Percentiles rank a stretch among this genome's conserved stretches.
These are phyloP conservation scores for Drosophila trapezifrons DNA, from an alignment of 1,140 invertebrate species.

Conservation along the genomic window DNA sequence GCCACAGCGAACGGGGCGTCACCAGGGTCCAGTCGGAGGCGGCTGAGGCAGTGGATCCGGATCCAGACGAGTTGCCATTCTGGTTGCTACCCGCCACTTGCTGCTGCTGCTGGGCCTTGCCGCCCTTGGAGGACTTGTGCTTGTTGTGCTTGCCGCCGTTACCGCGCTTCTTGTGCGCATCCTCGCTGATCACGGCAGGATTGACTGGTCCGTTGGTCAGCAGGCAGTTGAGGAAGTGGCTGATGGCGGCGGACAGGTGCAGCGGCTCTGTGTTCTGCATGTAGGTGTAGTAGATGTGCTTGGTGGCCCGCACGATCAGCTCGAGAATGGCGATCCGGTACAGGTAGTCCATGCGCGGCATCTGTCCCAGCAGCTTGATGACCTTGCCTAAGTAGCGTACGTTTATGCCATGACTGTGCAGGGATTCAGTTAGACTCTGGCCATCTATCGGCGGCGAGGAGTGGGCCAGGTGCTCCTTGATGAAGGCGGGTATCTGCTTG, in stretches of 20 bases:
- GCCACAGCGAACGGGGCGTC: slow-evolving; percentile 93
- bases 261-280: slow-evolving; percentile 96
- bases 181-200: slow-evolving; percentile 88
- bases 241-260: slow-evolving; percentile 93
- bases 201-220: slow-evolving; percentile 90
- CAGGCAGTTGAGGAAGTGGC: slow-evolving; percentile 98
- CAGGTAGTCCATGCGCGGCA: slow-evolving; percentile 93
- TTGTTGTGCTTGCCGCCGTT: slow-evolving; percentile 88
- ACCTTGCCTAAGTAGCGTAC: slow-evolving; percentile 97
- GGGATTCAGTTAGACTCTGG: slow-evolving; percentile 94
- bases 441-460: slow-evolving; percentile 97
- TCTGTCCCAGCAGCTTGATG: slow-evolving; percentile 90
- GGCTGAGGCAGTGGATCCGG: slow-evolving; percentile 9
- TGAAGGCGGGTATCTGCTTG: slow-evolving; percentile 96
- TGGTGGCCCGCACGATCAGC: slow-evolving; percentile 93
- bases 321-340: slow-evolving; percentile 94
- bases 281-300: slow-evolving; percentile 96
- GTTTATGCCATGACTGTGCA: slow-evolving; percentile 98
- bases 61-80: slow-evolving; percentile 28
- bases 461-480: slow-evolving; percentile 96
- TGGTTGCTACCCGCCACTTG: slow-evolving; percentile 24
- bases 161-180: slow-evolving; percentile 85
- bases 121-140: slow-evolving; percentile 84
- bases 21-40: slow-evolving; percentile 92
- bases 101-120: slow-evolving; percentile 43